A percentile compares a stretch with the other conserved stretches of the same genome.
phyloP scores from a whole-genome alignment of 1,140 invertebrate genomes.

The Heterodera carotae region DNA sequence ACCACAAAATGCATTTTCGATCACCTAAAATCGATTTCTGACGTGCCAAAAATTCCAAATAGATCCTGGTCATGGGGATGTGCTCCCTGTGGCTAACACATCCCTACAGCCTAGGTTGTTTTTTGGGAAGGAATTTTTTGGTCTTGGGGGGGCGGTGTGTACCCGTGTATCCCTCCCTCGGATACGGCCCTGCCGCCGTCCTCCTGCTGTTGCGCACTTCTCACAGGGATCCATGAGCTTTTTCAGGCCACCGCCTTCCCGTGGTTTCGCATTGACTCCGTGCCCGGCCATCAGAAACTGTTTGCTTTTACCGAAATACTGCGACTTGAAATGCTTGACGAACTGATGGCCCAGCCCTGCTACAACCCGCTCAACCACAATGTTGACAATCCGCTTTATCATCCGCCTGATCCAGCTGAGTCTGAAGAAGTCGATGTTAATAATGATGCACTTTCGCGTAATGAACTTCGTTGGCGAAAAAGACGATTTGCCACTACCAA shows the following conservation, averaged over 20 bases:
- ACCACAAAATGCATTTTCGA: too few relatives aligned
- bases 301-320: constrained; percentile 24
- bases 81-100: too few relatives aligned
- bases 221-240: background rate
- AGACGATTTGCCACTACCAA: background rate
- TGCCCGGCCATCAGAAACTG: constrained; percentile 21
- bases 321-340: constrained; percentile 27
- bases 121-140: too few relatives aligned
- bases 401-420: background rate
- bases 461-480: background rate
- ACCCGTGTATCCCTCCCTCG: too few relatives aligned
- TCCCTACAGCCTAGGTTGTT: too few relatives aligned
- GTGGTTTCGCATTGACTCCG: constrained; percentile 24
- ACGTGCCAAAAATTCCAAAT: too few relatives aligned
- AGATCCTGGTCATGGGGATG: too few relatives aligned
- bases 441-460: background rate
- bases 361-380: constrained; percentile 24
- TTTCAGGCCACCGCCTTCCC: constrained; percentile 20
- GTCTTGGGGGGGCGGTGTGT: too few relatives aligned
- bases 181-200: too few relatives aligned
- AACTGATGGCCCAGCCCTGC: constrained; percentile 11
- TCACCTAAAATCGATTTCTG: too few relatives aligned
- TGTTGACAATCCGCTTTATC: background rate
- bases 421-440: constrained; percentile 1
- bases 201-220: too few relatives aligned